Evolutionary conservation across 2,113 vertebrate genomes (phyloP), one percentile per base, ranked within the genome.

Genomic region (Thermophis baileyi): DNA sequence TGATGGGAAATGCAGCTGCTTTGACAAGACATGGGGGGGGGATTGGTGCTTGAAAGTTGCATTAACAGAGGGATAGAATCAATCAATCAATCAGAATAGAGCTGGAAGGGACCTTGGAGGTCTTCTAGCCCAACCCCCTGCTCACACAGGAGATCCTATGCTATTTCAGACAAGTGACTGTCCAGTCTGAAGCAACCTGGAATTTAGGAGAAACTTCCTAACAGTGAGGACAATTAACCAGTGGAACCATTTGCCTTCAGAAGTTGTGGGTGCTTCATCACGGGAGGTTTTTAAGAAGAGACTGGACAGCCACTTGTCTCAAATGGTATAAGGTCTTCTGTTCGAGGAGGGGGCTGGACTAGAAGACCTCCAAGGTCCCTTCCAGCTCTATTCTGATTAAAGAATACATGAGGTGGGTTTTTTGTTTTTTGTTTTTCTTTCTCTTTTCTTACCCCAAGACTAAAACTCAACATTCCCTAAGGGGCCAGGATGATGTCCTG

Each of bases 1-100:
- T 1, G 89, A 22, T 20, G 55, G 27, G 0, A 89, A 51, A 1
- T 0, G 4, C 2, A 0, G 53, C 3, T 25, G 69, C 35, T 81
- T 40, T 40, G 69, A 81, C 69, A 20, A 81, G 35, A 40, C 16
- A 0, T 22, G 16, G 3, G 35, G 35, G 35, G 35, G 35, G 5
- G 69, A 9, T 22, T 40, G 18, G 74, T 81, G 35, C 74, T 22
- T 81, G 69, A 81, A 81, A 20, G 74, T 40, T 5, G 30, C 63
- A 69, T 35, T 16, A 69, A 35, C 16, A 35, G 63, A 16, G 14
- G 63, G 30, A 35, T 6, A 69, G 63, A 69, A 69, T 69, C 63
- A 18, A 69, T 10, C 25, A 27, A 27, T 69, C 30, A 35, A 18
- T 69, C 63, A 69, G 30, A 35, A 69, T 18, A 16, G n/a, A 35